These are phyloP conservation scores for Poecilia wingei DNA, from an alignment of 2,797 vertebrate species.

Conservation along the genomic window DNA sequence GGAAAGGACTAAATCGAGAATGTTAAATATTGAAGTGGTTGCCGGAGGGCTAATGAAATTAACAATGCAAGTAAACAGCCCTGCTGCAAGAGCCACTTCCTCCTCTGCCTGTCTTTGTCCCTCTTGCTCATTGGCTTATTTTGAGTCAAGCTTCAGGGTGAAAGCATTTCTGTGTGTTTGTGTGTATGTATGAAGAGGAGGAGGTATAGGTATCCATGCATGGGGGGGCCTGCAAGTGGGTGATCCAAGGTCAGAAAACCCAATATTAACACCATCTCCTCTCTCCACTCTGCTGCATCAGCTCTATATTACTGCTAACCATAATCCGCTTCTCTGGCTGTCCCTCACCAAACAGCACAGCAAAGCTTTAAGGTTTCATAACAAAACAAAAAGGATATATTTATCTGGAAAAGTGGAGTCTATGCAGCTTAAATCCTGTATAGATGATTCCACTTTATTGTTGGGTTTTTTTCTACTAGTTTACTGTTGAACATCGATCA, in stretches of 20 bases:
- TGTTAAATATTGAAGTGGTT: conserved; percentile 83
- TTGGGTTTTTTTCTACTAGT: conserved; percentile 28
- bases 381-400: conserved; percentile 35
- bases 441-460: not conserved
- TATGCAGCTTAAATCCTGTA: conserved; percentile 2
- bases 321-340: conserved; percentile 68
- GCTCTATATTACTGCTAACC: conserved; percentile 61
- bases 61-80: conserved; percentile 84
- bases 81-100: conserved; percentile 61
- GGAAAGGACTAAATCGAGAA: conserved; percentile 74
- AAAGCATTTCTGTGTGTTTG: conserved; percentile 20
- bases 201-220: conserved; percentile 58
- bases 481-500: conserved; percentile 30
- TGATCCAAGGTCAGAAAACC: conserved; percentile 78
- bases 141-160: conserved; percentile 65
- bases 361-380: conserved; percentile 39
- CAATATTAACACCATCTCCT: conserved; percentile 61
- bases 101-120: conserved; percentile 53
- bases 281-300: conserved; percentile 72
- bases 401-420: conserved; percentile 39
- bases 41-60: conserved; percentile 83
- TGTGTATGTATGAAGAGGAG: conserved; percentile 14
- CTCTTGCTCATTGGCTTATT: conserved; percentile 72
- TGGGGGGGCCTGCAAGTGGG: conserved; percentile 55
- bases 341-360: conserved; percentile 52